Base-by-base conservation (phyloP, 2,888 invertebrate species). In the Eupithecia inturbata region DNA sequence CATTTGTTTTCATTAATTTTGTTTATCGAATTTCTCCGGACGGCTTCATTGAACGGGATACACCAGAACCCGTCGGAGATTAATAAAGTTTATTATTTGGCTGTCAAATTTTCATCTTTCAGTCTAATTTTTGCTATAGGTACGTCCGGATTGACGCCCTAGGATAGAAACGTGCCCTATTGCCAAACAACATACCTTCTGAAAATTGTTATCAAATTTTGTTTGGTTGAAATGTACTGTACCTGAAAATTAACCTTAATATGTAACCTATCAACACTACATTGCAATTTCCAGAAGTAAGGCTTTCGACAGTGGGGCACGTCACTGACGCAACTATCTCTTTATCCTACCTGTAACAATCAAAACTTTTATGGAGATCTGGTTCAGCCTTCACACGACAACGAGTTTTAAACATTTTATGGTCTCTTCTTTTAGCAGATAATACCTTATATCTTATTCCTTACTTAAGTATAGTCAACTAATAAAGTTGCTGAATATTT, bases 1-100 rank as follows among this genome's bases (percentile, higher is more conserved):
- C 75, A 70, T 78, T 77, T 78, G 77, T 77, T 78, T 79, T 77
- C 76, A 76, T 79, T 78, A 75, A 77, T 73, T 76, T 77, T 67
- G 72, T 68, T 77, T 69, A 78, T 77, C 63, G 68, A 75, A 69
- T 69, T 76, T 67, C 68, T 57, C 64, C 22, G 41, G 70, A n/a
- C 57, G 62, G 31, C 36, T 75, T 45, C 31, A 66, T 69, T 67
- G 22, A 31, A 3, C 68, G 28, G 45, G 39, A 67, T 22, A 39
- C 39, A 33, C 36, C n/a, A n/a, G 33, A n/a, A 33, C 10, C 33
- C 36, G 66, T 14, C 26, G 26, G 12, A 26, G 39, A 26, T 66
- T 36, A 39, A 41, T 66, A 36, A 36, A 41, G 36, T 66, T 66
- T 57, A 26, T 39, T 66, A 22, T 41, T 66, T 26, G 14, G 26